A percentile compares a stretch with the other conserved stretches of the same genome.
phyloP scores from a whole-genome alignment of 2,797 vertebrate genomes.

The Acrocephalus scirpaceus region DNA sequence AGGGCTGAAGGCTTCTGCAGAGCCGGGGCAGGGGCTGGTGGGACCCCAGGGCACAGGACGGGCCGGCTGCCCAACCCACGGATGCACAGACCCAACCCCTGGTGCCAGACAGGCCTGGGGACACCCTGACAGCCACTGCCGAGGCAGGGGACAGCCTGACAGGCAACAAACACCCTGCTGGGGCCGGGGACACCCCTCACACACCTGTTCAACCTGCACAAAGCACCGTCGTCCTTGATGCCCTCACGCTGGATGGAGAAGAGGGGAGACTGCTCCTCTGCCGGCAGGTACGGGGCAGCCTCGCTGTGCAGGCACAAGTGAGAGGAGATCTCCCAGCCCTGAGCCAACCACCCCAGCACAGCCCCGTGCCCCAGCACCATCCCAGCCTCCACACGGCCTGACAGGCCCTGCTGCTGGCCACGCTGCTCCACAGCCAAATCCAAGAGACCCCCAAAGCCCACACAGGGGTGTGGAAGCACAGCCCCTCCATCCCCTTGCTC shows the following conservation, averaged over 20 bases:
- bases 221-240: conserved; percentile 72
- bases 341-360: neutral
- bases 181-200: neutral
- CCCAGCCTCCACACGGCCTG: neutral
- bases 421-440: neutral
- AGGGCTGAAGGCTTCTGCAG: neutral
- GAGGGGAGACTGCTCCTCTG: conserved; percentile 82
- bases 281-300: conserved; percentile 84
- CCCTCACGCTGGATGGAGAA: conserved; percentile 88
- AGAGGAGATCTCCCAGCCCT: neutral
- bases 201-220: conserved; percentile 85
- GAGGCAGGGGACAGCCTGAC: neutral
- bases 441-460: neutral
- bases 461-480: fast-evolving
- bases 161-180: too few species aligned
- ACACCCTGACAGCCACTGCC: neutral
- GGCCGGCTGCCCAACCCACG: fast-evolving
- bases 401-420: fast-evolving
- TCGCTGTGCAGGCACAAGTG: conserved; percentile 75
- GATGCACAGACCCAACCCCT: neutral
- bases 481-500: neutral
- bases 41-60: fast-evolving
- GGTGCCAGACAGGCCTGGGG: neutral
- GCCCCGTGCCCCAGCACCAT: neutral
- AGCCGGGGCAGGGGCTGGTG: neutral